Percentiles rank a stretch among this genome's conserved stretches.
Conservation (phyloP, 2,113 vertebrate genomes). For the Papio anubis region DNA sequence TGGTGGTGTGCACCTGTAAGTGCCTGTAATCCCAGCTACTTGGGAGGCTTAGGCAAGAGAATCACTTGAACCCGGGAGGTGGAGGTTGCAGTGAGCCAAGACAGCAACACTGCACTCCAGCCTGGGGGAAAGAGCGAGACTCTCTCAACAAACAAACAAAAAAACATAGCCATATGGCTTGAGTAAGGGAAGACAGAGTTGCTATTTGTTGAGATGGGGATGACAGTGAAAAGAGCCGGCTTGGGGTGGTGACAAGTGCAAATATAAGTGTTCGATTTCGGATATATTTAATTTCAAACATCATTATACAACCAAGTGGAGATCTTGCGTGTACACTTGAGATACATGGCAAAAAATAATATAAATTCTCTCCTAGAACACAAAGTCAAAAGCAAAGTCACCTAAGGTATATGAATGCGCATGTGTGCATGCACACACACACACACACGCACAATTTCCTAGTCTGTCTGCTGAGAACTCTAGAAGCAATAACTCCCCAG, state of each 20-base stretch:
- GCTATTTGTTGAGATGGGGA: neutral
- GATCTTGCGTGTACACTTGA: neutral
- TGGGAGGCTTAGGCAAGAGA: no score
- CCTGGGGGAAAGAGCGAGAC: no score
- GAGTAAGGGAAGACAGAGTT: neutral
- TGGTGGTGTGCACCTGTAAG: no score
- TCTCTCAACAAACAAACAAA: no score
- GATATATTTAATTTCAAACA: neutral
- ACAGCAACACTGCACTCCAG: no score
- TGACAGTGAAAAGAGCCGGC: neutral
- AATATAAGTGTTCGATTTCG: neutral
- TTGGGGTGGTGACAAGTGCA: neutral
- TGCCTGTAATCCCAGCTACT: no score
- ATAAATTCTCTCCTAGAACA: neutral
- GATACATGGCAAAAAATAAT: neutral
- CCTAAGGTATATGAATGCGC: neutral
- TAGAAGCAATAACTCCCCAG: neutral
- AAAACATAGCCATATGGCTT: neutral
- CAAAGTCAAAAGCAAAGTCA: neutral
- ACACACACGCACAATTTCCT: neutral
- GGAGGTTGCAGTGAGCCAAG: no score
- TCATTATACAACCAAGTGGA: neutral
- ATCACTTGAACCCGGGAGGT: no score
- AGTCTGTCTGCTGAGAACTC: neutral
- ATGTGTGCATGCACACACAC: fast-evolving